A percentile compares a stretch with the other conserved stretches of the same genome.
Conservation (phyloP, 2,113 vertebrate species). For the Ciconia stormi region DNA sequence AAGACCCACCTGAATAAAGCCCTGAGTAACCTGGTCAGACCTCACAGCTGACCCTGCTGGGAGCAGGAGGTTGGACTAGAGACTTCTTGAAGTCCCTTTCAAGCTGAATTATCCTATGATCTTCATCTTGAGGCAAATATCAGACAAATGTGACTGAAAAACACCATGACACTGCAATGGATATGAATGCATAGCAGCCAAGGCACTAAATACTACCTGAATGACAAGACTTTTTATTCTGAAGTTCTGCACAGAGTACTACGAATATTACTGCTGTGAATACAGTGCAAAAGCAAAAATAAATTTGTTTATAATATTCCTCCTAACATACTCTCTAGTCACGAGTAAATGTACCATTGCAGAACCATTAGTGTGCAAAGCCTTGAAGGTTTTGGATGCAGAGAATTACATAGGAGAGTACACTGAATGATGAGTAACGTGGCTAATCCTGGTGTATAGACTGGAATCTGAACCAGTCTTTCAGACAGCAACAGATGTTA, state of each 20-base stretch:
- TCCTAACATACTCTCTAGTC: not conserved
- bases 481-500: constrained; percentile 8
- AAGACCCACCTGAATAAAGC: not conserved
- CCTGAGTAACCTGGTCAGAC: not conserved
- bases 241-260: not conserved
- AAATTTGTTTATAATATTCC: not conserved
- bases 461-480: not conserved
- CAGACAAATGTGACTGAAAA: not conserved
- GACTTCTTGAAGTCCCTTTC: not conserved
- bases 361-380: not conserved
- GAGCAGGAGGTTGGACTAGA: not conserved
- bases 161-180: not conserved
- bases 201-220: not conserved
- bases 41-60: not conserved
- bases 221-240: not conserved
- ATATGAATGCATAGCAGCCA: not conserved
- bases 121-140: not conserved
- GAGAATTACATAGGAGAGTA: not conserved
- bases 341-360: not conserved
- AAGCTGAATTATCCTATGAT: not conserved
- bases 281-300: not conserved
- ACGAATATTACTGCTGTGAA: not conserved
- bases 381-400: not conserved
- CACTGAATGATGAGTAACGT: not conserved
- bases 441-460: not conserved